A percentile compares a stretch with the other conserved stretches of the same genome.
Evolutionary conservation across 2,113 vertebrate genomes (phyloP).

Genomic region (Pyxicephalus adspersus): DNA sequence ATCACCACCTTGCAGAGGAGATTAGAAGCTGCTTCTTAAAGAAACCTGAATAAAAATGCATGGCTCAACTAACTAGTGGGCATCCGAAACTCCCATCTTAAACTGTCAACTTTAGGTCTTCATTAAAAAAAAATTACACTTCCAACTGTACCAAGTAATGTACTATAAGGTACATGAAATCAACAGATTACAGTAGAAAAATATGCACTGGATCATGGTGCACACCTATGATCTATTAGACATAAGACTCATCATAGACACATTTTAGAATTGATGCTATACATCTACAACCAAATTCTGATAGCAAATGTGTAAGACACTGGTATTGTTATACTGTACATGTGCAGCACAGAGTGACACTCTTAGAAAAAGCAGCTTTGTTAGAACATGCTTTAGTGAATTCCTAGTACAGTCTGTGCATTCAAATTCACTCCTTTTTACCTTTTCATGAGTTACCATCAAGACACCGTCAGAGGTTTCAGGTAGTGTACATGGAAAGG

Average conservation of each 20-base stretch:
- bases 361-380: conserved; percentile 65
- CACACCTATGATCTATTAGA: background rate
- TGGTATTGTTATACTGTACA: conserved; percentile 17
- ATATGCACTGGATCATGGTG: background rate
- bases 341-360: conserved; percentile 43
- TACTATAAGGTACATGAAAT: too few species aligned
- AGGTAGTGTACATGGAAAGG: conserved; percentile 76
- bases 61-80: too few species aligned
- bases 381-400: conserved; percentile 76
- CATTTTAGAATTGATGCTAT: conserved; percentile 17
- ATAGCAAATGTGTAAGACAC: background rate
- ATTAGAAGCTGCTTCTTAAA: too few species aligned
- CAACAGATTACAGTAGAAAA: background rate
- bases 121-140: too few species aligned
- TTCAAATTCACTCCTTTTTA: conserved; percentile 65
- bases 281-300: too few species aligned
- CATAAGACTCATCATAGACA: background rate
- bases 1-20: too few species aligned
- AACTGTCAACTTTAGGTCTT: too few species aligned
- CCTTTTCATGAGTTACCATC: conserved; percentile 75
- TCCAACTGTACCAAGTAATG: too few species aligned
- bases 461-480: conserved; percentile 78
- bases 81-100: too few species aligned
- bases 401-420: conserved; percentile 23
- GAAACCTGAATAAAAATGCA: too few species aligned